Conservation (phyloP, 92 coral and sea anemone species). For the Siderastrea radians region DNA sequence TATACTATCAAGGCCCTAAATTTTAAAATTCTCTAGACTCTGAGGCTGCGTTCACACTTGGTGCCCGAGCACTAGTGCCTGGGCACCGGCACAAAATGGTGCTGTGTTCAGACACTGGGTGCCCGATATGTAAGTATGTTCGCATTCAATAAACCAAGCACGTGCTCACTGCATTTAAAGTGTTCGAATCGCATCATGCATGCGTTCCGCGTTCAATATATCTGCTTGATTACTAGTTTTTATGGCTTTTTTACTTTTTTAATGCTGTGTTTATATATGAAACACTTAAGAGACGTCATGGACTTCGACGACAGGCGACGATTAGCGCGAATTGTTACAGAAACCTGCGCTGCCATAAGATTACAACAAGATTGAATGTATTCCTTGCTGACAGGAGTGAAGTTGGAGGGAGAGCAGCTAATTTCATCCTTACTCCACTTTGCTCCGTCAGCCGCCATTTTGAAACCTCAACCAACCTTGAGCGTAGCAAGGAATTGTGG, state of each 20-base stretch:
- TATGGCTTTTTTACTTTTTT: slow-evolving; percentile 27
- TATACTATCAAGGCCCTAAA: no score
- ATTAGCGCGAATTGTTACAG: slow-evolving; percentile 49
- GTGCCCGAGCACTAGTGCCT: slow-evolving; percentile 59
- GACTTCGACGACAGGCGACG: slow-evolving; percentile 48
- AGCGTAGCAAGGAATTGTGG: no score
- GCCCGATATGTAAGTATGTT: slow-evolving; percentile 18
- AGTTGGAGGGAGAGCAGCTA: slow-evolving; percentile 47
- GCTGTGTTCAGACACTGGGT: slow-evolving; percentile 44
- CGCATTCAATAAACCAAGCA: slow-evolving; percentile 24
- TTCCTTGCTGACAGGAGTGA: slow-evolving; percentile 30
- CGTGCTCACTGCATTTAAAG: slow-evolving; percentile 25
- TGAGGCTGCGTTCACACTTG: slow-evolving; percentile 30
- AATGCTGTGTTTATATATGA: slow-evolving; percentile 36
- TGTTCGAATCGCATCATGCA: slow-evolving; percentile 31
- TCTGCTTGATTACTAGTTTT: slow-evolving; percentile 40
- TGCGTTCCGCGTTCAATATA: slow-evolving; percentile 45
- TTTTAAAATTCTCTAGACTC: no score
- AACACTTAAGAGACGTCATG: slow-evolving; percentile 25
- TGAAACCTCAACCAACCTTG: no score
- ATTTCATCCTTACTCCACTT: no score
- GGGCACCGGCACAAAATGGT: slow-evolving; percentile 57
- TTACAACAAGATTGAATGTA: slow-evolving; percentile 22
- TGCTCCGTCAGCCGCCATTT: no score
- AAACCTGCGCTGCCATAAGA: slow-evolving; percentile 42